A percentile compares a stretch with the other conserved stretches of the same genome.
Conservation (phyloP, 2,797 vertebrate genomes). For the Chaunax sp. region DNA sequence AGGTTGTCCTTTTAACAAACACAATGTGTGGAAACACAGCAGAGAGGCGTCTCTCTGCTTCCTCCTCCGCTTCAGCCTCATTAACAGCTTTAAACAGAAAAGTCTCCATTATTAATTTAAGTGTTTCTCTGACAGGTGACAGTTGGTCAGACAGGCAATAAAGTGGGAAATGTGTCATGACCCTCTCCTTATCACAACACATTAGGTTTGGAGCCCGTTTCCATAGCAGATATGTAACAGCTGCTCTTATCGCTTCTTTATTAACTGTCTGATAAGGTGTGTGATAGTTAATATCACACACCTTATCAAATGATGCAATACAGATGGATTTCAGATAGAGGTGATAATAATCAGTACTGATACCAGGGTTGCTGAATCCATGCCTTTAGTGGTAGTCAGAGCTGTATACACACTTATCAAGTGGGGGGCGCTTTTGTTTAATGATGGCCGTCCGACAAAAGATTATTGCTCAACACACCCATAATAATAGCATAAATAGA, state of each 20-base stretch:
- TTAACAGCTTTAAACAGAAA: neutral
- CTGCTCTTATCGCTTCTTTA: conserved; percentile 65
- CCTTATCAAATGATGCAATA: conserved; percentile 46
- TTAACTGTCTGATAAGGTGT: conserved; percentile 55
- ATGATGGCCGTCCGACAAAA: conserved; percentile 22
- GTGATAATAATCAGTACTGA: conserved; percentile 34
- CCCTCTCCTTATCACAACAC: conserved; percentile 68
- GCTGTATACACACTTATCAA: conserved; percentile 29
- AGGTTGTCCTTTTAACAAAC: conserved; percentile 29
- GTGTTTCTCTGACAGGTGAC: too few relatives aligned
- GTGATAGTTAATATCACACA: conserved; percentile 32
- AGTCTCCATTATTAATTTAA: too few relatives aligned
- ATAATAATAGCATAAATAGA: conserved; percentile 54
- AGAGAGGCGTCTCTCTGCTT: neutral
- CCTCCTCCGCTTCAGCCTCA: neutral
- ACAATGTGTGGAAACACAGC: conserved; percentile 21
- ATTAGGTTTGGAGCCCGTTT: conserved; percentile 50
- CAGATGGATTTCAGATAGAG: conserved; percentile 45
- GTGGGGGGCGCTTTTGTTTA: neutral
- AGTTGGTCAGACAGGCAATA: conserved; percentile 39
- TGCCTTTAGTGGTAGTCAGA: conserved; percentile 15
- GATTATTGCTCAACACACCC: conserved; percentile 51
- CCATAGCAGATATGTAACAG: conserved; percentile 58
- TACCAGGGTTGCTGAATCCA: conserved; percentile 24
- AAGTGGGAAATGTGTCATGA: conserved; percentile 53